Percentiles rank a stretch among this genome's conserved stretches.
phyloP scores from a whole-genome alignment of 1,140 invertebrate species.

The Brachionus rotundiformis region DNA sequence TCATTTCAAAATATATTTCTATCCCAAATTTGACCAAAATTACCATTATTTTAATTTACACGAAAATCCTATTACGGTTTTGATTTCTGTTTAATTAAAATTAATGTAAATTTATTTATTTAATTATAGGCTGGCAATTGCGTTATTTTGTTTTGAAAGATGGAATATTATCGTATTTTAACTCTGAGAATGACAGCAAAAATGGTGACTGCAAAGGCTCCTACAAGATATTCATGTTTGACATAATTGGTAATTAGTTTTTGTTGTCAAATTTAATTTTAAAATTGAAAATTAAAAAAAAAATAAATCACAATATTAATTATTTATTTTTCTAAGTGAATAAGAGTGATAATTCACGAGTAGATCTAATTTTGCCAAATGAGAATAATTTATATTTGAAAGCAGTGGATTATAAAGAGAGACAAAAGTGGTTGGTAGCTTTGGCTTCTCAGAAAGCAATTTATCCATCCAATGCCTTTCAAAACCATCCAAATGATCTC shows the following conservation, averaged over 20 bases:
- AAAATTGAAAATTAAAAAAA: too few relatives aligned
- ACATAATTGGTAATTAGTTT: constrained; percentile 1
- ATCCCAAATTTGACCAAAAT: too few relatives aligned
- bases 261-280: too few relatives aligned
- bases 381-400: constrained; percentile 3
- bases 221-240: constrained; percentile 37
- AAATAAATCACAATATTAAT: background rate
- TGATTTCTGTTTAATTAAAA: too few relatives aligned
- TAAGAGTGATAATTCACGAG: background rate
- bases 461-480: background rate
- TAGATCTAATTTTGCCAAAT: constrained; percentile 13
- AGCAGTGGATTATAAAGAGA: constrained; percentile 30
- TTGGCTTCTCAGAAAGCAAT: constrained; percentile 51
- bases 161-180: constrained; percentile 32
- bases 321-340: constrained; percentile 6
- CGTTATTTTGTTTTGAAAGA: constrained; percentile 41
- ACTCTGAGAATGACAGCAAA: constrained; percentile 15
- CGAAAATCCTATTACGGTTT: too few relatives aligned
- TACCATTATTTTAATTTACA: too few relatives aligned
- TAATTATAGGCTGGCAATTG: constrained; percentile 34
- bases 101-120: too few relatives aligned
- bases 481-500: background rate
- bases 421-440: constrained; percentile 50
- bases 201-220: constrained; percentile 37
- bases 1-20: too few relatives aligned